These are phyloP conservation scores for Scaptomyza tumidula DNA, from an alignment of 2,888 invertebrate genomes.

Conservation along the genomic window DNA sequence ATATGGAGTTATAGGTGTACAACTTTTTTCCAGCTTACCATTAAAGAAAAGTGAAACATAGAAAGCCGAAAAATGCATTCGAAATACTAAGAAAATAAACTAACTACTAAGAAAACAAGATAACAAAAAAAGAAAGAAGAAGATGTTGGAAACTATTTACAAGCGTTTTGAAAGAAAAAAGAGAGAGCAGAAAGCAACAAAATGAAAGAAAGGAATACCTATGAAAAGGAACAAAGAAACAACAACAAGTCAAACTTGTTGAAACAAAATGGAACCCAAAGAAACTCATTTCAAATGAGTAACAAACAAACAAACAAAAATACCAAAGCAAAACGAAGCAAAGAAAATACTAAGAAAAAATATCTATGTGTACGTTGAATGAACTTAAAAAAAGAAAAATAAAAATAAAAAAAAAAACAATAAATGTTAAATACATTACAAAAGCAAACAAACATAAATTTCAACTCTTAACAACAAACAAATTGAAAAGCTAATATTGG, in stretches of 20 bases:
- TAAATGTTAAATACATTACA: constrained; percentile 20
- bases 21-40: constrained; percentile 22
- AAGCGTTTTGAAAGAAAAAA: constrained; percentile 29
- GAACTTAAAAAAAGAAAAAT: constrained; percentile 41
- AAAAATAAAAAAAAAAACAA: constrained; percentile 47
- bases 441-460: constrained; percentile 4
- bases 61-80: constrained; percentile 13
- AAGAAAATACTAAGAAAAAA: constrained; percentile 1
- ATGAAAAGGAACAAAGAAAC: constrained; percentile 5
- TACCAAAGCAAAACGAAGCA: constrained; percentile 4
- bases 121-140: too few relatives aligned
- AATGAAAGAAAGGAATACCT: constrained; percentile 7
- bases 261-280: constrained; percentile 38
- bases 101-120: constrained; percentile 27
- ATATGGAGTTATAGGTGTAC: not conserved
- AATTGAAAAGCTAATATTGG: constrained; percentile 19
- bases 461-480: constrained; percentile 20
- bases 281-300: constrained; percentile 54
- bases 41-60: constrained; percentile 1
- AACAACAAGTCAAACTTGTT: constrained; percentile 48
- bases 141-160: constrained; percentile 61
- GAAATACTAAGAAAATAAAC: constrained; percentile 13
- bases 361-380: constrained; percentile 49
- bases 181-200: not conserved
- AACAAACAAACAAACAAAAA: constrained; percentile 3